A percentile compares a stretch with the other conserved stretches of the same genome.
Conservation (phyloP, 2,113 vertebrate genomes). For the Onychostoma macrolepis region DNA sequence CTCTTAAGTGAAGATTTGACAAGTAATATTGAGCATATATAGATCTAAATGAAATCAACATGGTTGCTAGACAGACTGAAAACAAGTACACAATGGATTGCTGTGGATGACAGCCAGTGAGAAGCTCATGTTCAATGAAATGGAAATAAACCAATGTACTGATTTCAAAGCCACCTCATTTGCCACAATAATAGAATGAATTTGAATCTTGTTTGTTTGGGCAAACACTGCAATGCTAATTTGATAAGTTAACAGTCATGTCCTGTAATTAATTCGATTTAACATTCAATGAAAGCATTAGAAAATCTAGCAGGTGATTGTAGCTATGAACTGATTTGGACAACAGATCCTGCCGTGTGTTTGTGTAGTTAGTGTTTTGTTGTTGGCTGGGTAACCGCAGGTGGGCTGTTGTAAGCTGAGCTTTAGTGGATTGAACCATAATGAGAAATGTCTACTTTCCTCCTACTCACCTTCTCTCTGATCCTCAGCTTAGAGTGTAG, state of each 20-base stretch:
- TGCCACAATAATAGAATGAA: not conserved
- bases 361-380: not conserved
- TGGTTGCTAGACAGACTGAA: not conserved
- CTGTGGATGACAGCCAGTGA: not conserved
- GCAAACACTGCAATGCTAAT: not conserved
- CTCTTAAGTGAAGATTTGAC: not conserved
- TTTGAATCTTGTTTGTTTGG: not conserved
- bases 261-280: not conserved
- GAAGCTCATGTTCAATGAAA: not conserved
- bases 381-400: constrained; percentile 18
- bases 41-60: not conserved
- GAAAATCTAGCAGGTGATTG: not conserved
- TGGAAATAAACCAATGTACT: not conserved
- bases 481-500: constrained; percentile 37
- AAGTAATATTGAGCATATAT: not conserved
- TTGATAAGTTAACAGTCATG: not conserved
- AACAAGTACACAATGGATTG: constrained; percentile 9
- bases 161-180: not conserved
- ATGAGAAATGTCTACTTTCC: constrained; percentile 39
- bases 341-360: not conserved
- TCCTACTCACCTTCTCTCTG: constrained; percentile 6
- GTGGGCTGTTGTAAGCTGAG: constrained; percentile 32
- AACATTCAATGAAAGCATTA: not conserved
- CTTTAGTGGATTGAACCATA: constrained; percentile 34
- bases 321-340: not conserved